Conservation (phyloP, 2,797 vertebrate genomes). For the Eleutherodactylus coqui region DNA sequence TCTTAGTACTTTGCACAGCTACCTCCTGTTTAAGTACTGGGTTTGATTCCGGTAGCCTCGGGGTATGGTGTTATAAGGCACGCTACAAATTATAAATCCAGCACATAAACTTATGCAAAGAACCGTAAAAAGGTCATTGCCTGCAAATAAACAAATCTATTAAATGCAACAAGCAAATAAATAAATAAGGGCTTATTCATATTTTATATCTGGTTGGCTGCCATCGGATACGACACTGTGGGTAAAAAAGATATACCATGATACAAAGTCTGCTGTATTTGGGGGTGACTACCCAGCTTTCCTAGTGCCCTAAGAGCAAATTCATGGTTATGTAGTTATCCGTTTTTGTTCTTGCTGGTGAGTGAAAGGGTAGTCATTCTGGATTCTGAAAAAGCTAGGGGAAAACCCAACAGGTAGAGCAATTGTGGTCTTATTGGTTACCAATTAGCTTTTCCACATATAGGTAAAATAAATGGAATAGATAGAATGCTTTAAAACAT, state of each 20-base stretch:
- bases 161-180: constrained; percentile 17
- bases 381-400: neutral
- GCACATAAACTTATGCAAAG: constrained; percentile 18
- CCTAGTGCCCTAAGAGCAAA: neutral
- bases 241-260: neutral
- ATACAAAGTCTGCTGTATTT: neutral
- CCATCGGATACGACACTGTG: neutral
- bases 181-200: constrained; percentile 6
- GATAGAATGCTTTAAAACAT: neutral
- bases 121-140: constrained; percentile 27
- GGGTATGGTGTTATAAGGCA: constrained; percentile 33
- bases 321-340: no score
- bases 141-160: constrained; percentile 17
- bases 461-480: neutral
- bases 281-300: neutral
- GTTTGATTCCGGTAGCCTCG: constrained; percentile 42
- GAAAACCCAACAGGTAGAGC: neutral
- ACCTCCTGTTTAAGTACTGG: constrained; percentile 37
- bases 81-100: constrained; percentile 39
- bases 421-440: neutral
- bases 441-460: neutral
- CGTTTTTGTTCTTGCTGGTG: neutral
- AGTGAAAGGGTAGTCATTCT: neutral
- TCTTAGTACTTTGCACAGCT: constrained; percentile 33
- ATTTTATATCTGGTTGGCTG: neutral